These are phyloP conservation scores for Octodon degus DNA, from an alignment of 2,113 vertebrate species.

Conservation along the genomic window DNA sequence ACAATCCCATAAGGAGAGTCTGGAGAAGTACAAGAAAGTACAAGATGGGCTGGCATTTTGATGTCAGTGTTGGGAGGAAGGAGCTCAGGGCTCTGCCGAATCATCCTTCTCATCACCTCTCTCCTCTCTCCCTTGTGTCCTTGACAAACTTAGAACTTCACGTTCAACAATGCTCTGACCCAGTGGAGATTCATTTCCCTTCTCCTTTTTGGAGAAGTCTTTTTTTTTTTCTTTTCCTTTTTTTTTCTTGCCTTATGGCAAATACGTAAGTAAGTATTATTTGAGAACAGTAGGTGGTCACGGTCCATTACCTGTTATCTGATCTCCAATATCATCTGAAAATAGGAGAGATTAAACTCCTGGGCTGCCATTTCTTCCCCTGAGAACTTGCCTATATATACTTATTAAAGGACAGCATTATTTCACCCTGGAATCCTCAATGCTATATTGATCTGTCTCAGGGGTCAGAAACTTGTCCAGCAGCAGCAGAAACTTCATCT, in stretches of 20 bases:
- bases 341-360: slow-evolving; percentile 45
- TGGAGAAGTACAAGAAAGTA: neutral
- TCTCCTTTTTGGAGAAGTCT: neutral
- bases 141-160: neutral
- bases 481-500: slow-evolving; percentile 51
- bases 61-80: neutral
- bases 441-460: neutral
- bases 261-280: slow-evolving; percentile 38
- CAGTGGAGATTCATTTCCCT: neutral
- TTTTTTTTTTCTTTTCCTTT: neutral
- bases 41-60: neutral
- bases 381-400: neutral
- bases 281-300: slow-evolving; percentile 18
- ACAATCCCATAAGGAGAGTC: neutral
- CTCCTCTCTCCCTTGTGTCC: neutral
- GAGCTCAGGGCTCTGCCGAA: fast-evolving
- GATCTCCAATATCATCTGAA: slow-evolving; percentile 43
- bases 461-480: slow-evolving; percentile 49
- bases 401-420: slow-evolving; percentile 20
- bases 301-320: neutral
- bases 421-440: slow-evolving; percentile 1
- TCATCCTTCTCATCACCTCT: neutral
- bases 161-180: neutral
- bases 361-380: neutral
- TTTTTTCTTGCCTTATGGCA: slow-evolving; percentile 41